Percentiles rank a stretch among this genome's conserved stretches.
These are phyloP conservation scores for Coracias cyanogaster DNA, from an alignment of 2,797 vertebrate genomes.

Conservation along the genomic window DNA sequence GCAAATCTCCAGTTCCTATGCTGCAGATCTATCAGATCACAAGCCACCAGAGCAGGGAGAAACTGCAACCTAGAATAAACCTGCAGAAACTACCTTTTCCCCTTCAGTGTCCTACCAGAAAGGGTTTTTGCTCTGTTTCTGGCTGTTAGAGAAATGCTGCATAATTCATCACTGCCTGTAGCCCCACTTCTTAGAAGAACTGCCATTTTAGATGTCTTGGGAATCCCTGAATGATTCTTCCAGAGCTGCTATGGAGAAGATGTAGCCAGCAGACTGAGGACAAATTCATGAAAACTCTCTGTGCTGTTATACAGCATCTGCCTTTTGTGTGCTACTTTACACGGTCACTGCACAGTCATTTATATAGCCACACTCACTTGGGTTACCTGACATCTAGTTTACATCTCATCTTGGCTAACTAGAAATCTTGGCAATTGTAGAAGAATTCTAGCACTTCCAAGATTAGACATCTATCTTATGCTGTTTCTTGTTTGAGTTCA, in stretches of 20 bases:
- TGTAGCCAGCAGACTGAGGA: neutral
- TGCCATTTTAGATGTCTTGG: neutral
- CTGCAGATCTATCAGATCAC: neutral
- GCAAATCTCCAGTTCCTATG: neutral
- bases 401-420: neutral
- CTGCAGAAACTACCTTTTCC: neutral
- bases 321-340: neutral
- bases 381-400: neutral
- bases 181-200: neutral
- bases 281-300: neutral
- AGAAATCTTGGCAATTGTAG: slow-evolving; percentile 33
- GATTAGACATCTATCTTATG: neutral
- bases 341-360: neutral
- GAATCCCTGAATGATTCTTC: neutral
- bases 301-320: neutral
- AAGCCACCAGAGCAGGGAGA: neutral
- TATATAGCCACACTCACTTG: neutral
- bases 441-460: slow-evolving; percentile 2
- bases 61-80: neutral
- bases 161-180: neutral
- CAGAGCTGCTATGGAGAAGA: neutral
- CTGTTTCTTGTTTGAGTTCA: slow-evolving; percentile 30
- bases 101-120: neutral
- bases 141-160: neutral
- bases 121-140: neutral